Conservation (phyloP, 2,797 vertebrate species). For the Sparus aurata region DNA sequence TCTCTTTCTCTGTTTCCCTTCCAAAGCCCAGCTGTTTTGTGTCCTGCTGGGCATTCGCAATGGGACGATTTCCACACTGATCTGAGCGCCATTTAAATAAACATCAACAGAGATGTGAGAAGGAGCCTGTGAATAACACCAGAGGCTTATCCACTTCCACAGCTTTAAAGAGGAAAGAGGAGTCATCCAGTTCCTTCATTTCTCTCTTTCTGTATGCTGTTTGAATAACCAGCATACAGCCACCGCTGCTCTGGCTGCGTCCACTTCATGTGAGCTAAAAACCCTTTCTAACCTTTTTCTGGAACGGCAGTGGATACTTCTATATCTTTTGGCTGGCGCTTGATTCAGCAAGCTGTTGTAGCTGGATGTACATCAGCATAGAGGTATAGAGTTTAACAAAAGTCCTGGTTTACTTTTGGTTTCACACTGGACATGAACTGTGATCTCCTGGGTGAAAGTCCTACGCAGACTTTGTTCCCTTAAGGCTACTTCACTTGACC, state of each 20-base stretch:
- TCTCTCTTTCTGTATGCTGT: constrained; percentile 56
- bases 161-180: constrained; percentile 69
- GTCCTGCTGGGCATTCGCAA: constrained; percentile 69
- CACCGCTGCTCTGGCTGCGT: constrained; percentile 52
- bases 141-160: constrained; percentile 79
- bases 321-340: too few species aligned
- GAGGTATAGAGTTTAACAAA: too few species aligned
- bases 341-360: too few species aligned
- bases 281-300: constrained; percentile 11
- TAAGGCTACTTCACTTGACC: too few species aligned
- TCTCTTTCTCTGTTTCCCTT: constrained; percentile 55
- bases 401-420: too few species aligned
- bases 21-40: constrained; percentile 73
- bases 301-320: constrained; percentile 3
- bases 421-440: too few species aligned
- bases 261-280: constrained; percentile 46
- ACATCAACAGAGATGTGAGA: constrained; percentile 81
- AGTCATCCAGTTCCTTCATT: constrained; percentile 68
- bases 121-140: constrained; percentile 78
- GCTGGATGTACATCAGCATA: too few species aligned
- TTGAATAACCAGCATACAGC: constrained; percentile 76
- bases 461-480: too few species aligned
- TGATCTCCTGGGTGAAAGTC: too few species aligned
- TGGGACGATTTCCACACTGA: constrained; percentile 74
- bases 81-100: constrained; percentile 78